Base-by-base conservation (phyloP, 2,797 vertebrate genomes). In the Alectoris magna region DNA sequence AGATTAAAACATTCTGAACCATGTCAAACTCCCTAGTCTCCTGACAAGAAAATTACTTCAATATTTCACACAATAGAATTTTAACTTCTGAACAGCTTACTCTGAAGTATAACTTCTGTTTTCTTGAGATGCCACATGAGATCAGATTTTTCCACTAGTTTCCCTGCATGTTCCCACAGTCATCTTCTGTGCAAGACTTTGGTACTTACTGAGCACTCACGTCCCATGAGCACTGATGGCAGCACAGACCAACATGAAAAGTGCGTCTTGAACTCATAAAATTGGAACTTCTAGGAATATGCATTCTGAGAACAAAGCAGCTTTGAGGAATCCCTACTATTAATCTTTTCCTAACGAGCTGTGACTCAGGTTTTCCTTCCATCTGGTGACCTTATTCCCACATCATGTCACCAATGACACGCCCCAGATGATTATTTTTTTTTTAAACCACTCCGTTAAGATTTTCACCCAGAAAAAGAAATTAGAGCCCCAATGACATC, bases 351-450 rank as follows among this genome's bases (percentile, higher is more conserved):
- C 24, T 29, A 70, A 13, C 5, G 15, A 84, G 26, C 11, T 48
- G 26, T 55, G 55, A 41, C 43, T 73, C 27, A 34, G 10, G 2
- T 7, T 34, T 89, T 46, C 51, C 56, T 78, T 34, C 8, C 43
- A 14, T 44, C 66, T 56, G 9, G 24, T 46, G 22, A 63, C 6
- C 58, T 26, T 10, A 21, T 75, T 86, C 75, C 9, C 29, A 56
- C 24, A 63, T 38, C 17, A 66, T 14, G 58, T 12, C 11, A 76
- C 4, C 6, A 51, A 64, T 39, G 12, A 80, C 36, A 36, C 10
- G 7, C 5, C 12, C 4, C 16, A 46, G 27, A 14, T 10, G 15
- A 0, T 6, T 83, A 59, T 13, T 4, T 4, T 4, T 4, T 55
- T 49, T 67, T 46, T 34, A 1, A n/a, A 46, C 24, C 24, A 34